These are phyloP conservation scores for Camarhynchus parvulus DNA, from an alignment of 2,113 vertebrate species.

Conservation along the genomic window DNA sequence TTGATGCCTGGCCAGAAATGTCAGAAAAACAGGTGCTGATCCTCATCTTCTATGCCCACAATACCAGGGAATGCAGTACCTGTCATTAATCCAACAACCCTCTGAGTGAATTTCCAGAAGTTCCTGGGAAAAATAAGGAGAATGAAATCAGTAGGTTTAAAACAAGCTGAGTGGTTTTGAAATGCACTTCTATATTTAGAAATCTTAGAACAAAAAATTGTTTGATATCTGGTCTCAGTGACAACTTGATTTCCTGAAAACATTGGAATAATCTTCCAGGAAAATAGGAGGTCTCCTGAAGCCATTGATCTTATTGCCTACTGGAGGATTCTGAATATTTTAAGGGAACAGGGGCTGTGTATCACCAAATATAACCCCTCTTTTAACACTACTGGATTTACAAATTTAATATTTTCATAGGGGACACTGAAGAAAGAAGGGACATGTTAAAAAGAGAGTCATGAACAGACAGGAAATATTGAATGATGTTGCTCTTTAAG, in stretches of 20 bases:
- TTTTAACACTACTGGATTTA: background rate
- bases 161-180: background rate
- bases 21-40: constrained; percentile 32
- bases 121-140: background rate
- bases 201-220: background rate
- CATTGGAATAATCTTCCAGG: background rate
- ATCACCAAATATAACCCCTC: background rate
- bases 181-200: background rate
- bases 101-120: background rate
- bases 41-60: background rate
- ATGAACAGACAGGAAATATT: background rate
- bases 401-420: background rate
- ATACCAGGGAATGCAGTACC: background rate
- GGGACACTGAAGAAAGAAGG: background rate
- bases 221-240: background rate
- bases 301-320: background rate
- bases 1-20: constrained; percentile 17
- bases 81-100: background rate
- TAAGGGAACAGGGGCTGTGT: background rate
- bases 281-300: background rate
- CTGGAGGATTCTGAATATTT: background rate
- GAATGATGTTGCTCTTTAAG: background rate
- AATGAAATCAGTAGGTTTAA: background rate
- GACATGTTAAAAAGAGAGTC: background rate
- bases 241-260: background rate